Evolutionary conservation across 2,888 invertebrate genomes (phyloP).

Genomic region (Eudasyphora cyanicolor): DNA sequence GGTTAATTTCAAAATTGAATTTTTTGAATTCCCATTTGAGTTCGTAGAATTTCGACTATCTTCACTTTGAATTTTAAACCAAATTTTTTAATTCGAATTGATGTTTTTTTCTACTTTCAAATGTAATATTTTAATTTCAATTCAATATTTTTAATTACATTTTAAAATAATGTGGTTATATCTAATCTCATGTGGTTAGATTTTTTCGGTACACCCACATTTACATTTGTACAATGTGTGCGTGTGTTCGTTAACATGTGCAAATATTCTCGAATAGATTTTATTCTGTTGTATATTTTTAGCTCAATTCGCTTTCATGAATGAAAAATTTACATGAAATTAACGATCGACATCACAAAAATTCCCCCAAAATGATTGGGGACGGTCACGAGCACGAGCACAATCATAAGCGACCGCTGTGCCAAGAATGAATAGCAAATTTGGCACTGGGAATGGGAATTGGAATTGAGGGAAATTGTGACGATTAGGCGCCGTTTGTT

Average conservation of each 20-base stretch:
- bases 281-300: not conserved
- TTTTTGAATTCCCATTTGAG: no score
- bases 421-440: not conserved
- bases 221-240: not conserved
- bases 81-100: no score
- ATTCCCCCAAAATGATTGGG: conserved; percentile 8
- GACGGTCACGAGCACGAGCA: not conserved
- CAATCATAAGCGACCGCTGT: no score
- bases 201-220: not conserved
- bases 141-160: no score
- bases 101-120: no score
- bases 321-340: conserved; percentile 16
- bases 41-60: no score
- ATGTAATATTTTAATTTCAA: no score
- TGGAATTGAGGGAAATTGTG: not conserved
- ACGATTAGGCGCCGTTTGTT: not conserved
- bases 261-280: conserved; percentile 14
- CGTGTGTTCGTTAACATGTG: not conserved
- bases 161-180: no score
- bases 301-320: not conserved
- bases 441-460: not conserved
- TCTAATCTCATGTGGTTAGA: no score
- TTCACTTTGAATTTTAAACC: no score
- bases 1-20: no score
- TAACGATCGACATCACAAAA: conserved; percentile 18